Evolutionary conservation across 2,797 vertebrate species (phyloP).

Genomic region (Telmatherina bonti): DNA sequence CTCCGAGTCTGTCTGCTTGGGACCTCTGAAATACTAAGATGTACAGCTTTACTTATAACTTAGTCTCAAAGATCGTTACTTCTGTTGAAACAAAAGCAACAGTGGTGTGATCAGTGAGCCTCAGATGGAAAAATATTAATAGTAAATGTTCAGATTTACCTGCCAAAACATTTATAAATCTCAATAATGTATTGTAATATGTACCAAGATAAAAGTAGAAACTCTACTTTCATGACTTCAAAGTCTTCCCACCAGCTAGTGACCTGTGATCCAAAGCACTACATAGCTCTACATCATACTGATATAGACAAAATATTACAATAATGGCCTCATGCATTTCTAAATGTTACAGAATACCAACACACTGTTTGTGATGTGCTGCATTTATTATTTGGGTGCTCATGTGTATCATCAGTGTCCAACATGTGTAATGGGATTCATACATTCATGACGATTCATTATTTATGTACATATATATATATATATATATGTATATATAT

Average conservation of each 20-base stretch:
- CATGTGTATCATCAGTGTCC: background rate
- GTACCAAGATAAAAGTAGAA: background rate
- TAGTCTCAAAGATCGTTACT: slow-evolving; percentile 23
- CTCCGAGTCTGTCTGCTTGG: slow-evolving; percentile 47
- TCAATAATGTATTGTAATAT: slow-evolving; percentile 4
- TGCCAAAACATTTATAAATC: slow-evolving; percentile 3
- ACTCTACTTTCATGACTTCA: background rate
- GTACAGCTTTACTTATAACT: slow-evolving; percentile 21
- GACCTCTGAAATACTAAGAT: slow-evolving; percentile 43
- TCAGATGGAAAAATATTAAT: slow-evolving; percentile 17
- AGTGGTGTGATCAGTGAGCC: slow-evolving; percentile 17
- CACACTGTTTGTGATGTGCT: slow-evolving; percentile 4
- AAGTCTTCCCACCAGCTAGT: background rate
- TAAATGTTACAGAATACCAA: background rate
- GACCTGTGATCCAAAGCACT: background rate
- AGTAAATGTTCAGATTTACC: slow-evolving; percentile 13
- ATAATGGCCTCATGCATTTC: background rate
- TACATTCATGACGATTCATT: slow-evolving; percentile 79
- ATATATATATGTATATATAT: too few relatives aligned
- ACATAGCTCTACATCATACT: background rate
- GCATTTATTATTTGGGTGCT: background rate
- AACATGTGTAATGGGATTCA: slow-evolving; percentile 62
- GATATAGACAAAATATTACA: background rate
- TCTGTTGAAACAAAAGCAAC: slow-evolving; percentile 23
- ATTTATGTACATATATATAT: too few relatives aligned